A percentile compares a stretch with the other conserved stretches of the same genome.
phyloP scores from a whole-genome alignment of 2,888 invertebrate genomes.

The Julus scanicus region DNA sequence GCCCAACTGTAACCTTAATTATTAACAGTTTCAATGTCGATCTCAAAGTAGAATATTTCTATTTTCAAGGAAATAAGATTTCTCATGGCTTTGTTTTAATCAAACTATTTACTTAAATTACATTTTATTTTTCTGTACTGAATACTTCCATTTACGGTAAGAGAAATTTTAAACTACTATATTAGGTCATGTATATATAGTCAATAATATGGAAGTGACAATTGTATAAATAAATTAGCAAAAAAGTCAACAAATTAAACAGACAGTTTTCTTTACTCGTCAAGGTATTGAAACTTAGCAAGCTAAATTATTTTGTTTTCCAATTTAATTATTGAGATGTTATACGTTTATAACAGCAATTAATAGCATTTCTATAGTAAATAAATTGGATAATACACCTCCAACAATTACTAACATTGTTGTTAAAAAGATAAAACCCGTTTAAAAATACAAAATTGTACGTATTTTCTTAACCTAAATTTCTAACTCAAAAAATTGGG shows the following conservation, averaged over 20 bases:
- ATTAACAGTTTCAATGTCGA: not conserved
- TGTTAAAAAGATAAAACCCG: not conserved
- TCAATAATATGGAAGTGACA: no score
- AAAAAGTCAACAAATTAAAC: no score
- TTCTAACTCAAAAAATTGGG: not conserved
- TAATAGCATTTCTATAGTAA: not conserved
- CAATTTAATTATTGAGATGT: not conserved
- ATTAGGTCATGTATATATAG: no score
- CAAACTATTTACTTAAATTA: not conserved
- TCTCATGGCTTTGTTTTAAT: not conserved
- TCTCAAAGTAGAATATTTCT: not conserved
- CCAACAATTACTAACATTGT: not conserved
- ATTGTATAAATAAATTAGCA: no score
- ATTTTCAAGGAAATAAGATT: not conserved
- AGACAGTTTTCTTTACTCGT: not conserved
- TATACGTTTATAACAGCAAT: not conserved
- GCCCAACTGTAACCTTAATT: not conserved
- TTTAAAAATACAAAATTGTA: not conserved
- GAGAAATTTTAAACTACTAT: no score
- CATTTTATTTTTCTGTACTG: not conserved
- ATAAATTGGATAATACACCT: not conserved
- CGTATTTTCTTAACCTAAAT: constrained; percentile 32
- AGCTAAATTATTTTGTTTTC: not conserved
- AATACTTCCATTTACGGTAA: no score
- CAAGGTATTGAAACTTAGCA: not conserved